Conservation (phyloP, 2,113 vertebrate genomes). For the Colaptes auratus region DNA sequence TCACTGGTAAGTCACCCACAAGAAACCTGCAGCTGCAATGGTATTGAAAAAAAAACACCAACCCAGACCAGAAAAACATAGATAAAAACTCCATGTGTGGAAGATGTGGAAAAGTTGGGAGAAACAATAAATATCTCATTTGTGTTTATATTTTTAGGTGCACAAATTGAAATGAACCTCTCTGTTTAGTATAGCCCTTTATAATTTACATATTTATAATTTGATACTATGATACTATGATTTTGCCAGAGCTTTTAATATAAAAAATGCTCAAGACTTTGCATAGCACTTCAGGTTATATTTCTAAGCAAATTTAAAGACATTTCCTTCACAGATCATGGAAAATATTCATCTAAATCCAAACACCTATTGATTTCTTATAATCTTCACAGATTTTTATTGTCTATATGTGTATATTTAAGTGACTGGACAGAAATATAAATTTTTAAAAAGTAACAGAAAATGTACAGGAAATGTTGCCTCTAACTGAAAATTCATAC, state of each 20-base stretch:
- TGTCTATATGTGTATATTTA: neutral
- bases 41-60: neutral
- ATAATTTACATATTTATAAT: accelerated
- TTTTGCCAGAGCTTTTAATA: neutral
- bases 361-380: neutral
- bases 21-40: neutral
- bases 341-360: neutral
- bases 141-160: neutral
- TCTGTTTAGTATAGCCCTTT: neutral
- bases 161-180: neutral
- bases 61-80: no score
- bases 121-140: neutral
- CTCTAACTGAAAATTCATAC: neutral
- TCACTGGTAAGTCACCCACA: neutral
- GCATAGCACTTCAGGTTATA: neutral
- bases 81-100: neutral
- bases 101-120: neutral
- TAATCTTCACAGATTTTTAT: neutral
- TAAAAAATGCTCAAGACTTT: neutral
- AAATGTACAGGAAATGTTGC: neutral
- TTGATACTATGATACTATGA: no score
- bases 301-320: neutral
- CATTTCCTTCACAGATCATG: neutral
- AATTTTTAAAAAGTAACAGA: neutral
- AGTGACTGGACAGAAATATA: neutral